Conservation (phyloP, 2,888 invertebrate genomes). For the Agriopis marginaria region DNA sequence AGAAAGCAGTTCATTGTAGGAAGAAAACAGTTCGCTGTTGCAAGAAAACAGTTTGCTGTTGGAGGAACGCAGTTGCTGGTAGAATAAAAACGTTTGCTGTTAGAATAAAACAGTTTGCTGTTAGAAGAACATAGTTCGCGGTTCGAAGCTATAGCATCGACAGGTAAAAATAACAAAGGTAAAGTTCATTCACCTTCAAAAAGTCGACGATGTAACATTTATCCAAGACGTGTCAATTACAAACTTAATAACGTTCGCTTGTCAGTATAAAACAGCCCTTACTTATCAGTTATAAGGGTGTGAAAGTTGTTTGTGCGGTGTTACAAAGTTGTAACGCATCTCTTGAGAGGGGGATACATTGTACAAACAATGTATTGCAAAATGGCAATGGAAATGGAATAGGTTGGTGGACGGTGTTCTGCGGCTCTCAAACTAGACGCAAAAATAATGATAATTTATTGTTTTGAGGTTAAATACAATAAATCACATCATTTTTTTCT, state of each 20-base stretch:
- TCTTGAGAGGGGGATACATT: slow-evolving; percentile 74
- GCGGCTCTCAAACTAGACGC: slow-evolving; percentile 60
- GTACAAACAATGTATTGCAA: slow-evolving; percentile 83
- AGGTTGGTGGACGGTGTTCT: slow-evolving; percentile 54
- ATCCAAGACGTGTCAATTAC: slow-evolving; percentile 58
- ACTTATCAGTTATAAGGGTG: slow-evolving; percentile 43
- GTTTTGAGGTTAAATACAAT: too few species aligned
- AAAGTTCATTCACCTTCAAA: slow-evolving; percentile 57
- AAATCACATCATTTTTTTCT: too few species aligned
- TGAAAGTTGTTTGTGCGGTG: slow-evolving; percentile 40
- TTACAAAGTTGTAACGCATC: slow-evolving; percentile 58
- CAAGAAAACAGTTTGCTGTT: too few species aligned
- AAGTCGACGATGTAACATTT: slow-evolving; percentile 57
- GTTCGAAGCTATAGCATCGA: background rate
- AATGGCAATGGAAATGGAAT: slow-evolving; percentile 70
- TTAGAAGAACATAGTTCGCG: too few species aligned
- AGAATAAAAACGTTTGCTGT: too few species aligned
- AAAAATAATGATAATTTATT: background rate
- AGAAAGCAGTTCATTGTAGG: too few species aligned
- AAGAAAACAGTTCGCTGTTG: too few species aligned
- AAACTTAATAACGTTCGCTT: slow-evolving; percentile 38
- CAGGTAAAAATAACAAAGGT: slow-evolving; percentile 38
- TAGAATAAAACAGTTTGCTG: too few species aligned
- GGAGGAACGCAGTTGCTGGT: too few species aligned
- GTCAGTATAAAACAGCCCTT: slow-evolving; percentile 45